Evolutionary conservation across 2,888 invertebrate genomes (phyloP).

Genomic region (Drosophila neotestacea): DNA sequence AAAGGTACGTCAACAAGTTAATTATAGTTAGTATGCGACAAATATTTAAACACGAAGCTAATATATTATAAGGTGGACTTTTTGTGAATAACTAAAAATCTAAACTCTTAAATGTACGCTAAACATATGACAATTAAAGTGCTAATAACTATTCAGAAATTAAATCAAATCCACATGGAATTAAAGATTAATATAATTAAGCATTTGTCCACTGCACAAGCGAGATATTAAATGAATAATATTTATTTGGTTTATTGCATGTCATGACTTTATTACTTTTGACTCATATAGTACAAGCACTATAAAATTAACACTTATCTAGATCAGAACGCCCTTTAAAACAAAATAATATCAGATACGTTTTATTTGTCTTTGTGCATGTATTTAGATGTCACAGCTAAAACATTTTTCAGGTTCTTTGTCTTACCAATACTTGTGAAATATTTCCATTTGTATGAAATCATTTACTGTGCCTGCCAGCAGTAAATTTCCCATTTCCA

Average conservation of each 20-base stretch:
- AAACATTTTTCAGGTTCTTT: constrained; percentile 40
- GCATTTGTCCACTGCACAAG: constrained; percentile 25
- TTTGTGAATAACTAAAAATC: constrained; percentile 14
- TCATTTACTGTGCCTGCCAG: constrained; percentile 12
- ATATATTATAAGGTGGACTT: constrained; percentile 13
- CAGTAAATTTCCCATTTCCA: background rate
- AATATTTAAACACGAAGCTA: constrained; percentile 13
- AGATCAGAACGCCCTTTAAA: constrained; percentile 21
- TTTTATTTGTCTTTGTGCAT: background rate
- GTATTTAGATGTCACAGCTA: constrained; percentile 8
- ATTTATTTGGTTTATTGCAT: constrained; percentile 15
- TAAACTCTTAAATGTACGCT: constrained; percentile 48
- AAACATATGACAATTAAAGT: constrained; percentile 66
- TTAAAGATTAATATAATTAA: constrained; percentile 28
- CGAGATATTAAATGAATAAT: constrained; percentile 17
- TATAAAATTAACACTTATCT: constrained; percentile 14
- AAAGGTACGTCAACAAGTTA: constrained; percentile 29
- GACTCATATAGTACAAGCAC: constrained; percentile 1
- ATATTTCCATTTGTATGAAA: constrained; percentile 7
- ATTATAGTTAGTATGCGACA: background rate
- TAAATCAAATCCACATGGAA: constrained; percentile 5
- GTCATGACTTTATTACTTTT: constrained; percentile 12
- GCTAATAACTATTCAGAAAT: constrained; percentile 40
- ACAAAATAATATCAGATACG: constrained; percentile 7
- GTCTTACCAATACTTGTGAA: constrained; percentile 29